phyloP scores from a whole-genome alignment of 1,140 invertebrate species.

The Melanaphis sacchari region DNA sequence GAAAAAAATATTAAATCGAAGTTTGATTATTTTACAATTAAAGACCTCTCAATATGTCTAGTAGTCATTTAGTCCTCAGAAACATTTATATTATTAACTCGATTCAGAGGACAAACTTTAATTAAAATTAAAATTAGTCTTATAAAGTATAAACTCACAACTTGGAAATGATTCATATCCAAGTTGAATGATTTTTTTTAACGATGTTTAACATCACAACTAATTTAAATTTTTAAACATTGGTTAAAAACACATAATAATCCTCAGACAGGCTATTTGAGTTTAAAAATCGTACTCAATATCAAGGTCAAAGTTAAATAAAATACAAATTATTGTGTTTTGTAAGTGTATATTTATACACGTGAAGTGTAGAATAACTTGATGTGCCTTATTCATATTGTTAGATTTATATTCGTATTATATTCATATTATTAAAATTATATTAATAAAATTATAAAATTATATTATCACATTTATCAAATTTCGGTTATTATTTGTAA shows the following conservation, averaged over 20 bases:
- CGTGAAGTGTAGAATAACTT: background rate
- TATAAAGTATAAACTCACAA: too few relatives aligned
- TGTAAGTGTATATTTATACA: background rate
- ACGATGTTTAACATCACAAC: too few relatives aligned
- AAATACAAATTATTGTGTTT: background rate
- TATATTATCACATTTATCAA: background rate
- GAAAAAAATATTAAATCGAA: background rate
- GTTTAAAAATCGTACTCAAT: background rate
- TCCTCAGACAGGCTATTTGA: rapidly evolving
- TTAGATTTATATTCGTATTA: too few relatives aligned
- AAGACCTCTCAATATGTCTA: background rate
- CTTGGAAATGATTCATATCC: background rate
- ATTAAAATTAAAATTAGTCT: background rate
- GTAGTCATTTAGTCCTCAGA: background rate
- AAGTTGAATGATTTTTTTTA: background rate
- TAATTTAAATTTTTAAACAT: background rate
- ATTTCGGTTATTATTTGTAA: background rate
- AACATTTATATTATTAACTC: background rate
- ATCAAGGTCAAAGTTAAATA: background rate
- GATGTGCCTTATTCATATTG: background rate
- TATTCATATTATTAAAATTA: too few relatives aligned
- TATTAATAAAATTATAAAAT: too few relatives aligned
- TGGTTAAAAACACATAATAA: background rate
- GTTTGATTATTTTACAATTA: background rate
- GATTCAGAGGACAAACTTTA: background rate